Percentiles rank a stretch among this genome's conserved stretches.
phyloP scores from a whole-genome alignment of 2,113 vertebrate genomes.

The Halcyon malimbica region DNA sequence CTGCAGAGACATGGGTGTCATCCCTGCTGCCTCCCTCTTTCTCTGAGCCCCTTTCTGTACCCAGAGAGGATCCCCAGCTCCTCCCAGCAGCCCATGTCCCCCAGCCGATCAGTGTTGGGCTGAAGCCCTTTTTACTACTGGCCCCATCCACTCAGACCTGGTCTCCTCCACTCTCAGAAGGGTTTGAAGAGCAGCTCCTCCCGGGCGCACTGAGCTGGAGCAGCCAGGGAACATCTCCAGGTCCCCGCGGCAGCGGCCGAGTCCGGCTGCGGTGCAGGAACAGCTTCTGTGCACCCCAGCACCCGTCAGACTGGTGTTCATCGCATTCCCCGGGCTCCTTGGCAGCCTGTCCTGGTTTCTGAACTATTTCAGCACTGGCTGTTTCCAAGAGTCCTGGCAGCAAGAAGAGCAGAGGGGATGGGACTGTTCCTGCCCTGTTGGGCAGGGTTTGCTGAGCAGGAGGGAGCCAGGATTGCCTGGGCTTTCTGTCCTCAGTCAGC shows the following conservation, averaged over 20 bases:
- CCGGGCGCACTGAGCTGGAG: background rate
- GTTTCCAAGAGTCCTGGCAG: background rate
- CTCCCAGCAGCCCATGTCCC: fast-evolving
- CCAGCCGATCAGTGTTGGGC: fast-evolving
- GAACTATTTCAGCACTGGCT: fast-evolving
- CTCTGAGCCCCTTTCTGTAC: background rate
- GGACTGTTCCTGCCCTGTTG: too few relatives aligned
- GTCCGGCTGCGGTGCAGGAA: fast-evolving
- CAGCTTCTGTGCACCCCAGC: background rate
- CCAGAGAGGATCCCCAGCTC: fast-evolving
- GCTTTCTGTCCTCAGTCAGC: too few relatives aligned
- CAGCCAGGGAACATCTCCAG: background rate
- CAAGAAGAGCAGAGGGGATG: fast-evolving
- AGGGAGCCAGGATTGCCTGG: too few relatives aligned
- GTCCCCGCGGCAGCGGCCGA: background rate
- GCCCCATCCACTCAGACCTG: fast-evolving
- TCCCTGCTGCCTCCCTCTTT: fast-evolving
- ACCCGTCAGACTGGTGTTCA: fast-evolving
- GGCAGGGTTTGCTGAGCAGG: background rate
- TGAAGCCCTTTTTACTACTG: background rate
- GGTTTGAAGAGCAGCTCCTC: background rate
- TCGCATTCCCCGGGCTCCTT: fast-evolving
- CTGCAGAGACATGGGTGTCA: background rate
- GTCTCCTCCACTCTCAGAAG: fast-evolving
- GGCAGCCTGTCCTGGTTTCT: fast-evolving